phyloP scores from a whole-genome alignment of 2,797 vertebrate species.

The Malacoraja senta region DNA sequence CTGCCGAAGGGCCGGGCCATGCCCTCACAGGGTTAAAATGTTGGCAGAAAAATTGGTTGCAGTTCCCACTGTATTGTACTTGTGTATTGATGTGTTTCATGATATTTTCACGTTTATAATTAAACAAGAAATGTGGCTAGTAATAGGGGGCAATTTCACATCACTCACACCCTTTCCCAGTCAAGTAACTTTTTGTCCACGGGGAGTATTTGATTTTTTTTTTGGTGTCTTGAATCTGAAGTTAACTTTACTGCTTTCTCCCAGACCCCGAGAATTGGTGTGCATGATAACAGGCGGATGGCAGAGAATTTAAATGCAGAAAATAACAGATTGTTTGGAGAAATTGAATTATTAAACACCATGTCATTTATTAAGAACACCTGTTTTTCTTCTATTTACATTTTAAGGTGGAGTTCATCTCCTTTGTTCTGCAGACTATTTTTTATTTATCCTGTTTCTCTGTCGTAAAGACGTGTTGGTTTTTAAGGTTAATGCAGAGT shows the following conservation, averaged over 20 bases:
- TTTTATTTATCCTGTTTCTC: background rate
- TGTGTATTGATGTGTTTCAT: constrained; percentile 1
- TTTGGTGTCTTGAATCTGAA: no score
- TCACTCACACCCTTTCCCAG: background rate
- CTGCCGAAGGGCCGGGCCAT: background rate
- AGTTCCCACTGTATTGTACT: background rate
- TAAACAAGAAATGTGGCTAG: background rate
- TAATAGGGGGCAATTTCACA: constrained; percentile 23
- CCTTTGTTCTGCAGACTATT: background rate
- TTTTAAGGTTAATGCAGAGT: background rate
- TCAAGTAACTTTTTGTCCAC: background rate
- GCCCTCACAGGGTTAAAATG: background rate
- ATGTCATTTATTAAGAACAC: background rate
- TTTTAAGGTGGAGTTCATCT: background rate
- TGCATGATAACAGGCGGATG: background rate
- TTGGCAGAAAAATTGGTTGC: background rate
- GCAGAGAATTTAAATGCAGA: background rate
- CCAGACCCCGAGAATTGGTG: background rate
- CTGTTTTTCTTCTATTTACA: background rate
- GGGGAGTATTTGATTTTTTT: background rate
- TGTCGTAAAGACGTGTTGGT: background rate
- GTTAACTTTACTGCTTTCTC: background rate
- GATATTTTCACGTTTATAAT: background rate
- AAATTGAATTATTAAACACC: background rate
- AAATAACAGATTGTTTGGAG: background rate